Percentiles rank a stretch among this genome's conserved stretches.
Evolutionary conservation across 2,797 vertebrate genomes (phyloP).

Genomic region (Acanthiza pusilla): DNA sequence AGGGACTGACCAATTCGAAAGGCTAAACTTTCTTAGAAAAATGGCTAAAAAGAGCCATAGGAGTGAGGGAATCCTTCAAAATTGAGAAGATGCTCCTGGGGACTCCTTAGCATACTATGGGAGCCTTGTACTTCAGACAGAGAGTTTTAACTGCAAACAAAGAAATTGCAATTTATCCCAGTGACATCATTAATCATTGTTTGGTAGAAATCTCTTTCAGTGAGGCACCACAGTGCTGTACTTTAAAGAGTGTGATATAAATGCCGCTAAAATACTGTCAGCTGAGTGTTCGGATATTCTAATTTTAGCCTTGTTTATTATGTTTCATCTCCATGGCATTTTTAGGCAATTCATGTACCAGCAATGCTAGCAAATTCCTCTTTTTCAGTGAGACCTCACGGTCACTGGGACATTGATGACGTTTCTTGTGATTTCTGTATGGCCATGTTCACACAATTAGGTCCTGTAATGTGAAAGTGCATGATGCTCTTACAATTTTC

Average conservation of each 20-base stretch:
- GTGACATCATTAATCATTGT: slow-evolving; percentile 5
- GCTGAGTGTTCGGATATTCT: slow-evolving; percentile 23
- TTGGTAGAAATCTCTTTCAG: slow-evolving; percentile 14
- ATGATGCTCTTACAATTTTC: neutral
- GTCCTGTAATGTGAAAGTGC: neutral
- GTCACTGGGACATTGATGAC: neutral
- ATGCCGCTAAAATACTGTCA: slow-evolving; percentile 41
- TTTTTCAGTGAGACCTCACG: neutral
- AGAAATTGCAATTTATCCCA: neutral
- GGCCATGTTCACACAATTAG: neutral
- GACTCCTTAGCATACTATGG: neutral
- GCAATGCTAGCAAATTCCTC: neutral
- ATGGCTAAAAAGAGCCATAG: neutral
- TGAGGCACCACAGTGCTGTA: neutral
- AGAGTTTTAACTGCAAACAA: neutral
- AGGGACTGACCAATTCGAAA: neutral
- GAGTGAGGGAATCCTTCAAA: neutral
- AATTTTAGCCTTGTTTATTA: slow-evolving; percentile 56
- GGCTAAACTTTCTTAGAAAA: neutral
- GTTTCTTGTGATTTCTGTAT: neutral
- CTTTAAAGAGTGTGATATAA: slow-evolving; percentile 27
- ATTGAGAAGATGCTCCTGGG: neutral
- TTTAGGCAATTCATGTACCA: slow-evolving; percentile 23
- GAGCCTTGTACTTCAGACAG: neutral
- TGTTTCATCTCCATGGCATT: slow-evolving; percentile 40